phyloP scores from a whole-genome alignment of 1,140 invertebrate species.

The Ostrea denselamellosa region DNA sequence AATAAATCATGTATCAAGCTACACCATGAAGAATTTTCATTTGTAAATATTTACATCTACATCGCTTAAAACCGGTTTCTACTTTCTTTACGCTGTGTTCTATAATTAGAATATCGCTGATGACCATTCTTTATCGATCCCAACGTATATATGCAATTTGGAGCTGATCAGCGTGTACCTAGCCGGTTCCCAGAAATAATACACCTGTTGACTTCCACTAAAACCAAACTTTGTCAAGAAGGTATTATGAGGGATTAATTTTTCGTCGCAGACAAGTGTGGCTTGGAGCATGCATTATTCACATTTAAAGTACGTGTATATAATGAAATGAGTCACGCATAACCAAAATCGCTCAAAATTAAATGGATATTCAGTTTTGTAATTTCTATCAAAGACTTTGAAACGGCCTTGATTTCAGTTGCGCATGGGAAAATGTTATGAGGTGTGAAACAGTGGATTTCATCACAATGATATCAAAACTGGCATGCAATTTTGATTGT shows the following conservation, averaged over 20 bases:
- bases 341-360: neutral
- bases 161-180: neutral
- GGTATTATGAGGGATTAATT: neutral
- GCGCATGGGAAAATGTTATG: neutral
- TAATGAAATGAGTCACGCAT: slow-evolving; percentile 3
- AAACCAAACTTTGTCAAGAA: neutral
- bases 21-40: neutral
- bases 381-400: neutral
- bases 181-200: neutral
- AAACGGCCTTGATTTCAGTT: neutral
- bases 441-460: neutral
- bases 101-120: neutral
- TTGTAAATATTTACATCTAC: neutral
- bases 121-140: neutral
- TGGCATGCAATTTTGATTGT: too few relatives aligned
- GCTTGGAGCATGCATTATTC: neutral
- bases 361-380: neutral
- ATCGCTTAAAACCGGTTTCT: slow-evolving; percentile 13
- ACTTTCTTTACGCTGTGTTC: neutral
- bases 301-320: neutral
- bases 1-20: slow-evolving; percentile 18
- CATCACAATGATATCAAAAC: too few relatives aligned
- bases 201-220: neutral
- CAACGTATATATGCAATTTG: neutral
- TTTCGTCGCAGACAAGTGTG: neutral